Evolutionary conservation across 1,140 invertebrate genomes (phyloP).

Genomic region (Eurosta solidaginis): DNA sequence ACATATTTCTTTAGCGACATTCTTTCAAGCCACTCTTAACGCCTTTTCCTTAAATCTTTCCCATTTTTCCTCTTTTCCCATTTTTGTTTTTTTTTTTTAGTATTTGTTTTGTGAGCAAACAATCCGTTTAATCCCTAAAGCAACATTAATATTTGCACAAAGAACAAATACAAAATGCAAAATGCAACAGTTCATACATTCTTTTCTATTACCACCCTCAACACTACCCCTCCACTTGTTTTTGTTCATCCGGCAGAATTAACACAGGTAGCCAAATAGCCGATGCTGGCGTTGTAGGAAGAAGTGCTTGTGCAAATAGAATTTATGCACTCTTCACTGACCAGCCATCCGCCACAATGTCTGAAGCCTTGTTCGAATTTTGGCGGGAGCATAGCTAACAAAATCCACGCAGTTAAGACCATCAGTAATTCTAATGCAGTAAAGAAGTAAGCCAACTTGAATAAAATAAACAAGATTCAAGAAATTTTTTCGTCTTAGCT

Average conservation of each 20-base stretch:
- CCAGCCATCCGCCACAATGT: not conserved
- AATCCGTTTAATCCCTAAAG: slow-evolving; percentile 21
- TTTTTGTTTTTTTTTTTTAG: not conserved
- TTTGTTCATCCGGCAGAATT: not conserved
- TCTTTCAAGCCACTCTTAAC: not conserved
- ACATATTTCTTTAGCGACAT: not conserved
- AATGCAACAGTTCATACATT: slow-evolving; percentile 26
- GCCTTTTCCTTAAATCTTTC: not conserved
- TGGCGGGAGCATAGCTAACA: not conserved
- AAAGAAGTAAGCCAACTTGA: not conserved
- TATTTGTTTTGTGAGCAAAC: slow-evolving; percentile 12
- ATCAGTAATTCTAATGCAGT: not conserved
- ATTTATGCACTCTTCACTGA: slow-evolving; percentile 19
- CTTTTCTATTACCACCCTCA: not conserved
- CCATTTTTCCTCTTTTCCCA: not conserved
- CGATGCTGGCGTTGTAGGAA: not conserved
- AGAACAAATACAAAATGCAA: slow-evolving; percentile 12
- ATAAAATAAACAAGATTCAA: not conserved
- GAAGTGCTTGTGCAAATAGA: slow-evolving; percentile 15
- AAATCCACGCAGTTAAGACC: not conserved
- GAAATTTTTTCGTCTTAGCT: not conserved
- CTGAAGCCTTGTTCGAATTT: not conserved
- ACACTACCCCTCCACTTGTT: not conserved
- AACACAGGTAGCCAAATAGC: not conserved
- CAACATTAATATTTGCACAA: slow-evolving; percentile 26